Conservation (phyloP, 2,888 invertebrate species). For the Drosophila neutralis region DNA sequence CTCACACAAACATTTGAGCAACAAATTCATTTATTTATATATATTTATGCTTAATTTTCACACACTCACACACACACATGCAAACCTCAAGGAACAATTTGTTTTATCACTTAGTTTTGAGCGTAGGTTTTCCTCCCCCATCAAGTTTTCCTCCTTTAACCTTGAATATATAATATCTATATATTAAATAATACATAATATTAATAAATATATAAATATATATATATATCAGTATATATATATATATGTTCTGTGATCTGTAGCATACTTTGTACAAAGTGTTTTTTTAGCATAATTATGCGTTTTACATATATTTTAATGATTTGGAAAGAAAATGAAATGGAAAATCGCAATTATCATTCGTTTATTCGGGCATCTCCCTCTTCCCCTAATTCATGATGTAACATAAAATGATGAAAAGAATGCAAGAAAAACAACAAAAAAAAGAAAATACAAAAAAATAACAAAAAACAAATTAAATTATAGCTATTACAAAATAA, state of each 20-base stretch:
- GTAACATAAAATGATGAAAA: constrained; percentile 37
- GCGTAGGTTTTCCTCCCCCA: constrained; percentile 15
- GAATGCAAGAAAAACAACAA: constrained; percentile 18
- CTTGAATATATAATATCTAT: constrained; percentile 59
- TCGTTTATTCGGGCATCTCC: constrained; percentile 18
- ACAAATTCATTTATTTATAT: constrained; percentile 74
- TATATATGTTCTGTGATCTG: constrained; percentile 85
- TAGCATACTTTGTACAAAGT: constrained; percentile 85
- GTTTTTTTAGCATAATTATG: constrained; percentile 82
- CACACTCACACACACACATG: constrained; percentile 35
- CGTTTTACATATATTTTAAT: constrained; percentile 62
- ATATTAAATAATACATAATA: constrained; percentile 56
- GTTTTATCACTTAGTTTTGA: constrained; percentile 44
- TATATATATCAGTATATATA: constrained; percentile 63
- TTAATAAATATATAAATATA: constrained; percentile 55
- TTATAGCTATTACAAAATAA: constrained; percentile 68
- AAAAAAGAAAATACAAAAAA: not conserved
- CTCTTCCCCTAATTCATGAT: constrained; percentile 19
- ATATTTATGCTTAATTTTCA: constrained; percentile 49
- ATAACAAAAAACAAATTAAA: constrained; percentile 34
- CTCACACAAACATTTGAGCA: constrained; percentile 40
- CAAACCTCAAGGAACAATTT: constrained; percentile 63
- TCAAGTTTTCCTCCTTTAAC: constrained; percentile 49
- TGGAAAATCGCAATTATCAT: constrained; percentile 23
- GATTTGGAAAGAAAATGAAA: constrained; percentile 36